phyloP scores from a whole-genome alignment of 2,888 invertebrate species.

The Halocaridina rubra region DNA sequence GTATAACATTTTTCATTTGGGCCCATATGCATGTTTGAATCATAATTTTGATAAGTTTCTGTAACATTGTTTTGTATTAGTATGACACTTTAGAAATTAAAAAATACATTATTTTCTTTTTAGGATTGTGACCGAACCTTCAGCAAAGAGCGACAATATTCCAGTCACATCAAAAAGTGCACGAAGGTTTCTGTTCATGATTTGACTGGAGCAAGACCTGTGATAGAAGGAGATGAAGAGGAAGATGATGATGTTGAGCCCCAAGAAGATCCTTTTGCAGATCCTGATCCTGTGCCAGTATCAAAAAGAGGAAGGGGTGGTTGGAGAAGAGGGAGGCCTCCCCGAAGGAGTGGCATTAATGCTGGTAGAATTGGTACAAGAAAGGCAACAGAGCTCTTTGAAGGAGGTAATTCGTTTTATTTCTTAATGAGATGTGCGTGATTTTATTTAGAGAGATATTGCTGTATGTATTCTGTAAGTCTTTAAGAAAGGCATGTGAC shows the following conservation, averaged over 20 bases:
- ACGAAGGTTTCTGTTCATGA: slow-evolving; percentile 61
- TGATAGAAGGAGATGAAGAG: slow-evolving; percentile 20
- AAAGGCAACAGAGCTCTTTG: slow-evolving; percentile 34
- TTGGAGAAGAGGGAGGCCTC: slow-evolving; percentile 48
- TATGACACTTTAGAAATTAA: too few relatives aligned
- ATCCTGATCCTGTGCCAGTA: slow-evolving; percentile 38
- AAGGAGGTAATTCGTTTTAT: too few relatives aligned
- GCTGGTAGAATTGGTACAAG: neutral
- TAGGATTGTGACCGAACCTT: slow-evolving; percentile 63
- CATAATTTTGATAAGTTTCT: too few relatives aligned
- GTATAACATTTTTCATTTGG: too few relatives aligned
- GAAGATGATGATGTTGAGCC: slow-evolving; percentile 50
- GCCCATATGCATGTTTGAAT: too few relatives aligned
- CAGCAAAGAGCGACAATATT: slow-evolving; percentile 60
- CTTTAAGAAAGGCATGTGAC: too few relatives aligned
- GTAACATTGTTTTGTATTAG: too few relatives aligned
- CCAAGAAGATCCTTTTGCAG: slow-evolving; percentile 62
- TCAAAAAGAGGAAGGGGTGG: slow-evolving; percentile 30
- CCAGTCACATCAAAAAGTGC: slow-evolving; percentile 59
- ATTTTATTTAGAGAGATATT: neutral
- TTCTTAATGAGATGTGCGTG: too few relatives aligned
- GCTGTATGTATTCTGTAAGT: too few relatives aligned
- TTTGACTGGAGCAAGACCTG: slow-evolving; percentile 29
- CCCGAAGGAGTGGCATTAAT: slow-evolving; percentile 14
- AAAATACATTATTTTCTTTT: neutral